Evolutionary conservation across 2,888 invertebrate species (phyloP), one percentile per base, ranked within the genome.

Genomic region (Portevinia maculata): DNA sequence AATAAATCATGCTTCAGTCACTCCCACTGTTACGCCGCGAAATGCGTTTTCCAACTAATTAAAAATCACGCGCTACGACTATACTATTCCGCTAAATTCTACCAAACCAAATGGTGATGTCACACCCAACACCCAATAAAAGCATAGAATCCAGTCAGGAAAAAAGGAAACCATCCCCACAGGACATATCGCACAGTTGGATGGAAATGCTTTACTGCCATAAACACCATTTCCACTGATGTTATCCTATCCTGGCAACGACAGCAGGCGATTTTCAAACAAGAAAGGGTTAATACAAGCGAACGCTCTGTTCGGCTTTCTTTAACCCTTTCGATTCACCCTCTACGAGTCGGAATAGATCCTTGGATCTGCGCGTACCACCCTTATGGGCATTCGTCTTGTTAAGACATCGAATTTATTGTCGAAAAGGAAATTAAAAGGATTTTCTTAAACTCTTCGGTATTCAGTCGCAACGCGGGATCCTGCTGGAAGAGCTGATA

Each of bases 361-460:
- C 67, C 79, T 69, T 48, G 67, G 71, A 60, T 65, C 34, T 46
- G 7, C 15, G 13, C 13, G 39, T 15, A 69, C 62, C 69, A 57
- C 71, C 71, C 83, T 71, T 71, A 62, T 84, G 70, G 67, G 75
- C 70, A 84, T 84, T 73, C 69, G 74, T 84, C 84, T 84, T 85
- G 84, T 85, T 85, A 85, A 85, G 84, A 84, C 85, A 73, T 85
- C 85, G 81, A 84, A 85, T 85, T 85, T 84, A 85, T 85, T 84
- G 85, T 85, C 79, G 84, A 84, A 85, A 84, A 86, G 89, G 89
- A 88, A 88, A 88, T 88, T 89, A 88, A 89, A 87, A 86, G 86
- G 87, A 85, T 87, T 86, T 85, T 79, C 79, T 53, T 67, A 41
- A 76, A 83, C 81, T 76, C 64, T 70, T 34, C 30, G 52, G 74